Percentiles rank a stretch among this genome's conserved stretches.
These are phyloP conservation scores for Poicephalus meyeri DNA, from an alignment of 2,113 vertebrate species.

Conservation along the genomic window DNA sequence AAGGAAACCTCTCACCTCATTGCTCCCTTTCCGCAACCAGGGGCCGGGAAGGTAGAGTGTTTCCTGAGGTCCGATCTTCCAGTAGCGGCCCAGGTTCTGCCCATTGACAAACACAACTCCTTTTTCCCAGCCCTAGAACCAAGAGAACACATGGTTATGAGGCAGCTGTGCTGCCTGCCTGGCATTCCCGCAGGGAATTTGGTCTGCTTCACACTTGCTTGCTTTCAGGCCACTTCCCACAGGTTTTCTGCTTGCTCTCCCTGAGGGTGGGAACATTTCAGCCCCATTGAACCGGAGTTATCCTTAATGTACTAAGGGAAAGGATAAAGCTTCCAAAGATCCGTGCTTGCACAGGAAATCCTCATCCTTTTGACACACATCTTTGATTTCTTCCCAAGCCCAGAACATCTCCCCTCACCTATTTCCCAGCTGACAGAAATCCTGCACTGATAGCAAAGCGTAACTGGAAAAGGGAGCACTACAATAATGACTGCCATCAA, in stretches of 20 bases:
- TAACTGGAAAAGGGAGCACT: not conserved
- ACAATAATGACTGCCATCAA: not conserved
- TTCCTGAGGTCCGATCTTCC: slow-evolving; percentile 94
- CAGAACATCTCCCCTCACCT: not conserved
- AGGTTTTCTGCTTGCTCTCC: not conserved
- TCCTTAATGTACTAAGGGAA: not conserved
- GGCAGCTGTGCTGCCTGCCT: not conserved
- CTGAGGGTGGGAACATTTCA: not conserved
- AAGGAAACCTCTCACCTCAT: slow-evolving; percentile 80
- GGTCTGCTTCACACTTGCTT: not conserved
- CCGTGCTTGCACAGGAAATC: not conserved
- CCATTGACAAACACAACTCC: slow-evolving; percentile 91
- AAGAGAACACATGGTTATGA: not conserved
- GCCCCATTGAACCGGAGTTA: not conserved
- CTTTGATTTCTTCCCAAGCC: not conserved
- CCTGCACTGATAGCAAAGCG: not conserved
- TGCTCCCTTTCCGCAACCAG: slow-evolving; percentile 84
- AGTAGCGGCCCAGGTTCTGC: slow-evolving; percentile 91
- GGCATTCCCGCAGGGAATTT: not conserved
- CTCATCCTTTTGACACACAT: not conserved
- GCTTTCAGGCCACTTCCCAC: not conserved
- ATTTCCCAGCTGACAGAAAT: not conserved
- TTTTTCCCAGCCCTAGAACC: slow-evolving; percentile 90
- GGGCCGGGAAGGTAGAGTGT: slow-evolving; percentile 89
- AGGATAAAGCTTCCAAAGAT: not conserved